Percentiles rank a stretch among this genome's conserved stretches.
Evolutionary conservation across 2,888 invertebrate genomes (phyloP).

Genomic region (Caenorhabditis angaria): DNA sequence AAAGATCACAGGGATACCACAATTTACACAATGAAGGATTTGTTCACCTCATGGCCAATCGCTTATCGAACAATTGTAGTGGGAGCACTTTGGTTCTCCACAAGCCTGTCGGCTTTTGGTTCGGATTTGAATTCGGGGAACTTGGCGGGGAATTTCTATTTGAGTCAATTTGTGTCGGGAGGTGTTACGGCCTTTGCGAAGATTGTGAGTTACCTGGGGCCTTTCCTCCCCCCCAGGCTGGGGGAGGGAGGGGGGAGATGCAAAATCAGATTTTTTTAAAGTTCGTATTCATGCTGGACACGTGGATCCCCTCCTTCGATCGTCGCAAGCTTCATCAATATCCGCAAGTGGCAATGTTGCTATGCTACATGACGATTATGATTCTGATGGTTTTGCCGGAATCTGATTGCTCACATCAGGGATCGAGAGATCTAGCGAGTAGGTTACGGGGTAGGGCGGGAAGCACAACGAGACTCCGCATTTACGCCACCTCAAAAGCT

Average conservation of each 20-base stretch:
- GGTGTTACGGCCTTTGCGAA: constrained; percentile 50
- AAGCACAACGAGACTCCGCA: neutral
- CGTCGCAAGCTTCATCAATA: constrained; percentile 65
- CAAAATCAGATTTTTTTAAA: constrained; percentile 18
- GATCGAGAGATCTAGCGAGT: constrained; percentile 47
- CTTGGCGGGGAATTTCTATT: constrained; percentile 51
- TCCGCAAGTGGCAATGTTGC: constrained; percentile 62
- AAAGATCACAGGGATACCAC: constrained; percentile 27
- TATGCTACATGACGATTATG: constrained; percentile 60
- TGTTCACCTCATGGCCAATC: constrained; percentile 43
- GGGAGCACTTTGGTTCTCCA: constrained; percentile 49
- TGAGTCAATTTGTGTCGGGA: constrained; percentile 51
- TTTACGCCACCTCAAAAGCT: neutral
- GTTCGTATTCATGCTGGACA: constrained; percentile 64
- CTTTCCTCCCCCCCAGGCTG: neutral
- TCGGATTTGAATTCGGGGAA: constrained; percentile 57
- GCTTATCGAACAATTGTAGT: constrained; percentile 45
- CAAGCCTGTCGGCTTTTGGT: constrained; percentile 53
- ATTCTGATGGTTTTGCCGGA: constrained; percentile 52
- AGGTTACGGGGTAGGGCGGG: neutral
- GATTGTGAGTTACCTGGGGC: constrained; percentile 31
- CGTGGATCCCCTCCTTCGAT: constrained; percentile 58
- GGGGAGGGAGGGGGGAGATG: too few species aligned
- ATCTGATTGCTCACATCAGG: constrained; percentile 39
- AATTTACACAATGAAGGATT: constrained; percentile 50